Evolutionary conservation across 2,113 vertebrate genomes (phyloP), one percentile per base, ranked within the genome.

Genomic region (Bubalus kerabau): DNA sequence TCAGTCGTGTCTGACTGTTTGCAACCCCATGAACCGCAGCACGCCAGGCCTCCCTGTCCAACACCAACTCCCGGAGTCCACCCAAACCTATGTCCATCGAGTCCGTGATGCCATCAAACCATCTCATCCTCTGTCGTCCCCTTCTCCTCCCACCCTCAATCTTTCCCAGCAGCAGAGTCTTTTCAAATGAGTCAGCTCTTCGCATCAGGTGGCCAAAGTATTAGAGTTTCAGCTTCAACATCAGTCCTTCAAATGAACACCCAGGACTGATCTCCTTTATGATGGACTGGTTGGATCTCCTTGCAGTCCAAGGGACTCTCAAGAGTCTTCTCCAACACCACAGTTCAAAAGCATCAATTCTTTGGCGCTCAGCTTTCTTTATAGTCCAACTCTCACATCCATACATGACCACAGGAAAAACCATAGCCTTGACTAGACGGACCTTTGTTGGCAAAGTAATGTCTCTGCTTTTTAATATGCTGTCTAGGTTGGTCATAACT

Each of bases 61-160:
- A 2, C 21, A 40, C 21, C 36, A 40, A 23, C 67, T 74, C 36
- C 36, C 0, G 0, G 67, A 74, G 36, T 24, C 36, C 11, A 40
- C 36, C 36, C 67, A 74, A 24, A 40, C 21, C 36, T 12, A 24
- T 40, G 36, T 74, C 67, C 36, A 74, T 74, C 5, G 6, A 36
- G 17, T 67, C 10, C 2, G 19, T 36, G 64, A 67, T 67, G 32
- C 32, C 64, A 67, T 36, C 64, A 32, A 67, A 36, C n/a, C 17
- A 36, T 36, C 64, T 67, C 32, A 36, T 21, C 8, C 64, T 36
- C 64, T 67, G 8, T 19, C 0, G 0, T 67, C 32, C 8, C 64
- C 64, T 67, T 36, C 64, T 67, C 32, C 32, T 67, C 8, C 32
- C 2, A 0, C 32, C 64, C 32, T 67, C 32, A 67, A 19, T 67